A percentile compares a stretch with the other conserved stretches of the same genome.
Conservation (phyloP, 1,140 invertebrate species). For the Hylaeus volcanicus region DNA sequence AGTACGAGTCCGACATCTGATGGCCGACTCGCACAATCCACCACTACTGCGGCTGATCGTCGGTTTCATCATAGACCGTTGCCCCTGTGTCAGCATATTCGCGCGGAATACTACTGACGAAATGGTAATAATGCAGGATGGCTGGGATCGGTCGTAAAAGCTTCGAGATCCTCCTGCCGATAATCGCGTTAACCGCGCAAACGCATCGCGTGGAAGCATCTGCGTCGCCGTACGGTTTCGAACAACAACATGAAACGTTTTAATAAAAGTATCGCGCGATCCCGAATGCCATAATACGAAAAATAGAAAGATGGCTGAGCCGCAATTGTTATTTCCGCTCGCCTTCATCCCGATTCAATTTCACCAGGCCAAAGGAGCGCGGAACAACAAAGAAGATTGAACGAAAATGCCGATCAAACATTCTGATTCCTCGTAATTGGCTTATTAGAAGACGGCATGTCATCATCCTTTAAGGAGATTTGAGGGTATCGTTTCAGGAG, state of each 20-base stretch:
- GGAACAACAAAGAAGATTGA: background rate
- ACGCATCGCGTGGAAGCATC: background rate
- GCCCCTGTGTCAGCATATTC: slow-evolving; percentile 33
- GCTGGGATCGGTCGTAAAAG: background rate
- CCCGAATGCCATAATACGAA: background rate
- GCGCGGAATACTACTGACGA: background rate
- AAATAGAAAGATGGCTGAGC: background rate
- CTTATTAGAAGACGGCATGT: too few species aligned
- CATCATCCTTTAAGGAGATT: too few species aligned
- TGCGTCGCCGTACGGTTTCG: too few species aligned
- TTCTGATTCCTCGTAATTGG: background rate
- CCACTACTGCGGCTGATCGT: slow-evolving; percentile 1
- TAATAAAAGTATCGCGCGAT: background rate
- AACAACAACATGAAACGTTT: background rate
- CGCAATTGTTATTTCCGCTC: slow-evolving; percentile 1
- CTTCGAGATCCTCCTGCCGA: background rate
- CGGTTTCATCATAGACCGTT: background rate
- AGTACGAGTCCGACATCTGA: background rate
- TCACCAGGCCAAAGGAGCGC: background rate
- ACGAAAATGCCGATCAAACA: background rate
- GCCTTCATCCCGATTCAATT: background rate
- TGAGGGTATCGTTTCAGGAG: too few species aligned
- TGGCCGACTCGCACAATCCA: slow-evolving; percentile 12
- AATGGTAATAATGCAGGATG: slow-evolving; percentile 22
- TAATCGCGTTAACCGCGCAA: slow-evolving; percentile 12